phyloP scores from a whole-genome alignment of 1,140 invertebrate species.

The Atta cephalotes region DNA sequence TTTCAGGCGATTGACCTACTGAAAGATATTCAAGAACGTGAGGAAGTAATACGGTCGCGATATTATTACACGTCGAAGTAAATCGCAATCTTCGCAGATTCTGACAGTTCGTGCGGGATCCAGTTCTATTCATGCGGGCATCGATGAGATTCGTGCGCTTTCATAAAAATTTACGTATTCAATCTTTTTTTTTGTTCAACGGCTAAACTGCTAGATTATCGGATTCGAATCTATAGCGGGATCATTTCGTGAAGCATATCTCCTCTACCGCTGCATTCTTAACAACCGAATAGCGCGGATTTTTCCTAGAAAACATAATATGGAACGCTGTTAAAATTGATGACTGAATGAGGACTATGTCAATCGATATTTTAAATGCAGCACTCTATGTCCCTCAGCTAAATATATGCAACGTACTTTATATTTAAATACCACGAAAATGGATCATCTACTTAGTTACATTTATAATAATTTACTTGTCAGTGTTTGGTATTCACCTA shows the following conservation, averaged over 20 bases:
- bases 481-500: not conserved
- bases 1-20: conserved; percentile 60
- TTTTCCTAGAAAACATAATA: conserved; percentile 38
- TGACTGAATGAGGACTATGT: conserved; percentile 37
- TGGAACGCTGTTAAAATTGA: conserved; percentile 28
- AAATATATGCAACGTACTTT: conserved; percentile 51
- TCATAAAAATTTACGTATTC: conserved; percentile 9
- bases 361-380: conserved; percentile 50
- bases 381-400: conserved; percentile 31
- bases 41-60: conserved; percentile 46
- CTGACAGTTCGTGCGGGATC: not conserved
- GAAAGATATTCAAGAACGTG: conserved; percentile 1
- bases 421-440: conserved; percentile 48
- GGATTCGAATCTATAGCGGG: conserved; percentile 15
- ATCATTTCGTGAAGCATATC: conserved; percentile 39
- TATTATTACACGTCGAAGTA: conserved; percentile 63
- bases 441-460: conserved; percentile 5
- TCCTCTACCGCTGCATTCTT: conserved; percentile 7
- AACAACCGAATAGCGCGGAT: conserved; percentile 17
- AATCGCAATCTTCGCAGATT: conserved; percentile 69
- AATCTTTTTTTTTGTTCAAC: not conserved
- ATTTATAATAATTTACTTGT: not conserved
- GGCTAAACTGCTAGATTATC: conserved; percentile 11
- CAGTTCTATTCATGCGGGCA: conserved; percentile 23
- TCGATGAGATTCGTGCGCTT: conserved; percentile 40